These are phyloP conservation scores for Drosophila persimilis DNA, from an alignment of 1,140 invertebrate genomes.

Conservation along the genomic window DNA sequence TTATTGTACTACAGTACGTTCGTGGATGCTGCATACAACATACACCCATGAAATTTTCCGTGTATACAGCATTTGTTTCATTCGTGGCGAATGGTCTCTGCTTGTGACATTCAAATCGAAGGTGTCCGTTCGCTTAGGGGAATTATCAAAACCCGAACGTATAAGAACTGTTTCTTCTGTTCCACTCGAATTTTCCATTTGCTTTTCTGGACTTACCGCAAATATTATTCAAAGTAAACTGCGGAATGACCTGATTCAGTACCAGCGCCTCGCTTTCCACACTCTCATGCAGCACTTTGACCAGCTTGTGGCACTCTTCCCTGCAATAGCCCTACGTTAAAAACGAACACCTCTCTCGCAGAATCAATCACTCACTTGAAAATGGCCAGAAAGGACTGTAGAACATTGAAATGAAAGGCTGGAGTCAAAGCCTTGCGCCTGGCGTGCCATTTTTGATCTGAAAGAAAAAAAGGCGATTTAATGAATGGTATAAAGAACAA, in stretches of 20 bases:
- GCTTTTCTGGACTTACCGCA: conserved; percentile 84
- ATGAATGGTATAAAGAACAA: neutral
- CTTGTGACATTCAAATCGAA: too few species aligned
- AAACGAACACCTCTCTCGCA: too few species aligned
- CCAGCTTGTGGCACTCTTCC: conserved; percentile 62
- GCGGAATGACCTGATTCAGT: conserved; percentile 86
- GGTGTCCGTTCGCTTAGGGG: too few species aligned
- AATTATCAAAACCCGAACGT: too few species aligned
- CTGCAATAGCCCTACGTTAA: neutral
- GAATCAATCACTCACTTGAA: neutral
- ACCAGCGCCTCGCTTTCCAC: conserved; percentile 46
- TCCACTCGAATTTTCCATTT: neutral
- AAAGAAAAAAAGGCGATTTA: neutral
- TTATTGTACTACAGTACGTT: too few species aligned
- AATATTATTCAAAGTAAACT: conserved; percentile 90
- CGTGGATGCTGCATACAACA: too few species aligned
- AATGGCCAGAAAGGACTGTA: conserved; percentile 8
- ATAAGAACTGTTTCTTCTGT: too few species aligned
- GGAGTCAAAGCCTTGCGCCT: conserved; percentile 93
- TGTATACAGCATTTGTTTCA: too few species aligned
- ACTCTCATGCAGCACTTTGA: conserved; percentile 46
- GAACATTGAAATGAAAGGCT: conserved; percentile 94
- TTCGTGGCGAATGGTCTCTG: too few species aligned
- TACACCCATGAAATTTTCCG: too few species aligned
- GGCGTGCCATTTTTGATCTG: conserved; percentile 88